phyloP scores from a whole-genome alignment of 1,140 invertebrate species.

The Cyrtorhinus lividipennis region DNA sequence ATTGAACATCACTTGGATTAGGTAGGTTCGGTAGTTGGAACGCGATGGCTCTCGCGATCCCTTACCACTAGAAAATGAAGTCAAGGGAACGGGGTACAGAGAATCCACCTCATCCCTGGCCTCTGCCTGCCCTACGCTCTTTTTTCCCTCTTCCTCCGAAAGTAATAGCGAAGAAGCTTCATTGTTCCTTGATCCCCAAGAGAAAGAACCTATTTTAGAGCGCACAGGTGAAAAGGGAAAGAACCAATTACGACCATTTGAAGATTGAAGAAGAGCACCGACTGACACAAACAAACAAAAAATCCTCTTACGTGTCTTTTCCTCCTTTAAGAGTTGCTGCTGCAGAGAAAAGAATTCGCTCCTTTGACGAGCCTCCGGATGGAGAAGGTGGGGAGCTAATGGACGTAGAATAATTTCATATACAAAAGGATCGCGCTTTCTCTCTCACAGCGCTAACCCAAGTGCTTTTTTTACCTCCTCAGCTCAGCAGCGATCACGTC shows the following conservation, averaged over 20 bases:
- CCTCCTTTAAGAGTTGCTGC: no score
- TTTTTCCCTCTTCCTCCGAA: background rate
- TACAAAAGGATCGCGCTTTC: no score
- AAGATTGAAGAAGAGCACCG: background rate
- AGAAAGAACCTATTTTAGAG: background rate
- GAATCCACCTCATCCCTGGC: no score
- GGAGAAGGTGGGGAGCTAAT: no score
- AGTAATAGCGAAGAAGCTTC: background rate
- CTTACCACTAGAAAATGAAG: constrained; percentile 6
- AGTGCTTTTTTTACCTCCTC: no score
- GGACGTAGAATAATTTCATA: no score
- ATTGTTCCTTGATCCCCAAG: background rate
- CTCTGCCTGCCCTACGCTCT: background rate
- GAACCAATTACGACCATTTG: constrained; percentile 3
- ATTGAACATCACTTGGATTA: background rate
- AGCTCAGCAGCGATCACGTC: no score
- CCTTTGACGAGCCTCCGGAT: no score
- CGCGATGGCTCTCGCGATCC: background rate
- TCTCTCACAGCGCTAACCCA: no score
- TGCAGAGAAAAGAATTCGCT: no score
- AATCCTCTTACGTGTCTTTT: background rate
- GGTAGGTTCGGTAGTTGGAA: background rate
- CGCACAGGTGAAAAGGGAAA: background rate
- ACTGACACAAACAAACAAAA: no score
- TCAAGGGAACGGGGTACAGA: constrained; percentile 2